Conservation (phyloP, 2,797 vertebrate genomes). For the Otolemur crassicaudatus region DNA sequence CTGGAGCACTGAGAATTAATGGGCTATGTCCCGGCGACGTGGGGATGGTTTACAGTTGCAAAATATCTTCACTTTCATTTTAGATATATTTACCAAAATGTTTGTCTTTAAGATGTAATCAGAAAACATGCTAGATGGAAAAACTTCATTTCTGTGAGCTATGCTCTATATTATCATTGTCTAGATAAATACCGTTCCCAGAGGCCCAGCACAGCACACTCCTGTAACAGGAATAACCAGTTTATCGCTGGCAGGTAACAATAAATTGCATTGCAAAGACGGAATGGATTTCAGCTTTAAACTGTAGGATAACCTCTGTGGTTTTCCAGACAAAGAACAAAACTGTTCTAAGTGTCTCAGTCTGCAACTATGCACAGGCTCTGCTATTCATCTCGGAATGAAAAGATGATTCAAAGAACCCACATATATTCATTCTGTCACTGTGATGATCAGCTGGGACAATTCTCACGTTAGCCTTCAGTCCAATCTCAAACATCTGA, state of each 20-base stretch:
- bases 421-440: conserved; percentile 40
- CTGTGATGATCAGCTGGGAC: neutral
- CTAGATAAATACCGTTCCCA: conserved; percentile 56
- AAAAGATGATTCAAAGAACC: conserved; percentile 33
- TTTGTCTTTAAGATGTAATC: conserved; percentile 83
- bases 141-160: conserved; percentile 49
- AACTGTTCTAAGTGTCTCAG: conserved; percentile 49
- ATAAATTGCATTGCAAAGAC: conserved; percentile 40
- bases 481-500: conserved; percentile 24
- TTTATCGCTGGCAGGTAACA: neutral
- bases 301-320: conserved; percentile 21
- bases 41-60: conserved; percentile 82
- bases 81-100: conserved; percentile 82
- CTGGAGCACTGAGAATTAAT: conserved; percentile 83
- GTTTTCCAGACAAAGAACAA: conserved; percentile 5
- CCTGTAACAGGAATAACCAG: neutral
- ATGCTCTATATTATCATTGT: conserved; percentile 58
- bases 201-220: neutral
- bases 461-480: conserved; percentile 12
- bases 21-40: conserved; percentile 77
- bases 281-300: conserved; percentile 18
- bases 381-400: conserved; percentile 25
- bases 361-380: neutral
- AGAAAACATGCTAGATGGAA: conserved; percentile 73
- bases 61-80: conserved; percentile 81